Percentiles rank a stretch among this genome's conserved stretches.
Evolutionary conservation across 2,113 vertebrate genomes (phyloP).

Genomic region (Brevimyrus niger): DNA sequence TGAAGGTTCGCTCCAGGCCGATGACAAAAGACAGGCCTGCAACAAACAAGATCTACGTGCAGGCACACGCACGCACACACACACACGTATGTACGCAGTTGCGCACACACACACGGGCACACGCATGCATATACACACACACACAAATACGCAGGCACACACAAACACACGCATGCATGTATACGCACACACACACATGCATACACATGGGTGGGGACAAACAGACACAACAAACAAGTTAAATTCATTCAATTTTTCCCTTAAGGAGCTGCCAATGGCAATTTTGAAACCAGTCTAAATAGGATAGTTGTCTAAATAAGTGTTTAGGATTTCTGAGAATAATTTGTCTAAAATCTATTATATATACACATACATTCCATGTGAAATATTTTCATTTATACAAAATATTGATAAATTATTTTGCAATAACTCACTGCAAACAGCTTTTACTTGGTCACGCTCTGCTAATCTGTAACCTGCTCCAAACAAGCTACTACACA

Average conservation of each 20-base stretch:
- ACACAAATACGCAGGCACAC: background rate
- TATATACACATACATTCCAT: background rate
- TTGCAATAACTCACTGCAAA: background rate
- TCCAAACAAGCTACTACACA: background rate
- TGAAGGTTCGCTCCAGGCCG: conserved; percentile 90
- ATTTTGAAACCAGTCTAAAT: background rate
- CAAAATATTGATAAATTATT: background rate
- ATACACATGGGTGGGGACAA: too few species aligned
- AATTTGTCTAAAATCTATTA: background rate
- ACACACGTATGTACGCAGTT: too few species aligned
- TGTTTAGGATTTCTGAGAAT: background rate
- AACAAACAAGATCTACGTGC: conserved; percentile 86
- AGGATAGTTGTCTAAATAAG: background rate
- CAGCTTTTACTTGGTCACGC: background rate
- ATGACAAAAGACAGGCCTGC: conserved; percentile 93
- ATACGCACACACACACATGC: too few species aligned
- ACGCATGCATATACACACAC: too few species aligned
- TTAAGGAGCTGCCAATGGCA: background rate
- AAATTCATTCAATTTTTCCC: background rate
- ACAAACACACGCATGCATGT: background rate
- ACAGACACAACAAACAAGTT: background rate
- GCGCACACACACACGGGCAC: background rate
- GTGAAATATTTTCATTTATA: background rate
- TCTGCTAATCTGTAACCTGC: background rate
- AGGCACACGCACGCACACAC: background rate